Evolutionary conservation across 2,888 invertebrate species (phyloP), one percentile per base, ranked within the genome.

Genomic region (Cheilosia soror): DNA sequence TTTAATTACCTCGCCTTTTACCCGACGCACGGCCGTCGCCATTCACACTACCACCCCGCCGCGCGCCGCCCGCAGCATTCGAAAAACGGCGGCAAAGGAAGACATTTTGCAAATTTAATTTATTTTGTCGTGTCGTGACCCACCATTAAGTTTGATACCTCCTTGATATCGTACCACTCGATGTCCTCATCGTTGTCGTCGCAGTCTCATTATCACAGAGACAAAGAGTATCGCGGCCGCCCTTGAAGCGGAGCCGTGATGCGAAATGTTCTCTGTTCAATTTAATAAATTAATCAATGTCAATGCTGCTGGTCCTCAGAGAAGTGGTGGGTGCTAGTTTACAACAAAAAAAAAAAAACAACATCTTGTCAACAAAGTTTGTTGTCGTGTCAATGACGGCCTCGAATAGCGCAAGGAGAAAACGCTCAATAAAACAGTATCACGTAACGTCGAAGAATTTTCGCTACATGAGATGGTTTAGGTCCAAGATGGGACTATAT

Each of bases 221-320:
- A 63, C 78, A 62, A 69, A 66, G 62, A 63, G 49, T 60, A 51
- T 68, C 42, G 49, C 51, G 4, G 6, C 13, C 53, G 37, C n/a
- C 29, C 33, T 15, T n/a, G 25, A 42, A 29, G 11, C 2, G 2
- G 7, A 4, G 37, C 60, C 33, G 40, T 40, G 62, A 53, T 33
- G 31, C 47, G 55, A 37, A 49, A 69, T 55, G 40, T 57, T 40
- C 62, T 78, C 63, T 57, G 69, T 69, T 71, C 69, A 63, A 71
- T 78, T 71, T 71, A 57, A 71, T 78, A 78, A 78, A 78, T 69
- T 78, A 78, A 78, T 78, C 78, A 78, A 78, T 78, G 69, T 47
- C 78, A 78, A 60, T 62, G 58, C 49, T 47, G 58, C 44, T 27
- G 44, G 69, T 44, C 33, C 44, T 20, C 2, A 25, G 27, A 33